Percentiles rank a stretch among this genome's conserved stretches.
Conservation (phyloP, 2,888 invertebrate species). For the Rhamphomyia laevipes region DNA sequence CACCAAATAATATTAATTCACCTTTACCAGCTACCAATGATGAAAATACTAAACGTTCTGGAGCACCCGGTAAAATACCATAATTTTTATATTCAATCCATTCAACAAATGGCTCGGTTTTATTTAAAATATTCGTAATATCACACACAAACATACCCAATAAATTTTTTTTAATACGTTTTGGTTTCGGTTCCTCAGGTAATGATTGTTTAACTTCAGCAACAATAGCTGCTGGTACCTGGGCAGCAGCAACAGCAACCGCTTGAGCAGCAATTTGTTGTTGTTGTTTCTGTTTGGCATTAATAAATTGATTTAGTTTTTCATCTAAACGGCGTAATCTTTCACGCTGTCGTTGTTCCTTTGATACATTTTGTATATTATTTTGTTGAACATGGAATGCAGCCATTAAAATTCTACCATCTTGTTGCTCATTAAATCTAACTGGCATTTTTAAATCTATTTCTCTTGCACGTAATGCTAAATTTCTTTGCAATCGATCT, state of each 20-base stretch:
- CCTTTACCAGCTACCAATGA: slow-evolving; percentile 81
- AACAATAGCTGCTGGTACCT: slow-evolving; percentile 19
- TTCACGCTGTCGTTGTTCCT: slow-evolving; percentile 52
- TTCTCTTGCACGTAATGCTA: slow-evolving; percentile 33
- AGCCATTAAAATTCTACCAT: slow-evolving; percentile 40
- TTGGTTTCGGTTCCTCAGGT: slow-evolving; percentile 39
- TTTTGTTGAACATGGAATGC: slow-evolving; percentile 41
- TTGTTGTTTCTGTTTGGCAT: slow-evolving; percentile 29
- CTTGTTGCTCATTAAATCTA: slow-evolving; percentile 29
- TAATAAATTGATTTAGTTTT: slow-evolving; percentile 39
- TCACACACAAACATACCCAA: slow-evolving; percentile 79
- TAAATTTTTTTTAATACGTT: slow-evolving; percentile 52
- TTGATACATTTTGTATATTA: slow-evolving; percentile 36
- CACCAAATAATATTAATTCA: slow-evolving; percentile 93
- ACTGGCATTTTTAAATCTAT: slow-evolving; percentile 34
- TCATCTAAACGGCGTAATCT: slow-evolving; percentile 54
- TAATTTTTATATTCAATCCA: slow-evolving; percentile 44
- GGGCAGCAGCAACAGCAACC: slow-evolving; percentile 13
- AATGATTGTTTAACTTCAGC: slow-evolving; percentile 16
- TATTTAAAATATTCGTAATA: slow-evolving; percentile 56
- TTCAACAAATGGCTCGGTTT: slow-evolving; percentile 40
- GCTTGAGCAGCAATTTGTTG: slow-evolving; percentile 15
- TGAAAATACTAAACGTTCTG: slow-evolving; percentile 84
- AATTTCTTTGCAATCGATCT: slow-evolving; percentile 33
- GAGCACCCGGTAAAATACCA: slow-evolving; percentile 54